Evolutionary conservation across 2,797 vertebrate genomes (phyloP).

Genomic region (Platyrinchus mystaceus): DNA sequence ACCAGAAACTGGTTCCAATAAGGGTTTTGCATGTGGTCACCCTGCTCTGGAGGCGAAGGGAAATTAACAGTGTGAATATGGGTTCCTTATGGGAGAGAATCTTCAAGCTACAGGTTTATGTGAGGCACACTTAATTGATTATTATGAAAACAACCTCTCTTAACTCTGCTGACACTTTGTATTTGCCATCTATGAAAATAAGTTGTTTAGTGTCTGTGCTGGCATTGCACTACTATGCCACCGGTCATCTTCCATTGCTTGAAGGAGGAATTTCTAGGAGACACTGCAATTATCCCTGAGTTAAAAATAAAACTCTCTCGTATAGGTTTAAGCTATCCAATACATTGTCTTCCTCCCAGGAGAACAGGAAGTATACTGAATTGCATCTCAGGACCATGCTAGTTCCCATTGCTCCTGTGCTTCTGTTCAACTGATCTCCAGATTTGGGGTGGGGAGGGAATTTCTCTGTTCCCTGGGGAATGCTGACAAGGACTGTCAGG

Average conservation of each 20-base stretch:
- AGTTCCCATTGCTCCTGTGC: not conserved
- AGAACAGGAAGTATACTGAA: not conserved
- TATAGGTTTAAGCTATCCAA: not conserved
- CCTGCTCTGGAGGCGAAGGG: not conserved
- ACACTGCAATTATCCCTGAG: not conserved
- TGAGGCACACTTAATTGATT: not conserved
- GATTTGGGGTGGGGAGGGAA: not conserved
- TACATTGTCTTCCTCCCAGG: not conserved
- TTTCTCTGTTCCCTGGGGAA: not conserved
- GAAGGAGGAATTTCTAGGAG: not conserved
- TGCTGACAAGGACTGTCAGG: not conserved
- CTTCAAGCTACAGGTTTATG: not conserved
- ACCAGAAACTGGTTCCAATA: not conserved
- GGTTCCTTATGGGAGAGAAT: not conserved
- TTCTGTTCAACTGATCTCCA: rapidly evolving
- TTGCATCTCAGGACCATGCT: rapidly evolving
- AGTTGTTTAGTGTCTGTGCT: not conserved
- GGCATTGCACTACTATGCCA: not conserved
- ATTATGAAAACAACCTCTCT: not conserved
- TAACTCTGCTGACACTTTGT: not conserved
- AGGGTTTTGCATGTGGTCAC: not conserved
- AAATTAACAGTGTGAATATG: not conserved
- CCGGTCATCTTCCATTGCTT: not conserved
- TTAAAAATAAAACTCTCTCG: not conserved
- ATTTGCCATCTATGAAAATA: not conserved